Base-by-base conservation (phyloP, 2,797 vertebrate species). In the Melanotaenia trifasciata region DNA sequence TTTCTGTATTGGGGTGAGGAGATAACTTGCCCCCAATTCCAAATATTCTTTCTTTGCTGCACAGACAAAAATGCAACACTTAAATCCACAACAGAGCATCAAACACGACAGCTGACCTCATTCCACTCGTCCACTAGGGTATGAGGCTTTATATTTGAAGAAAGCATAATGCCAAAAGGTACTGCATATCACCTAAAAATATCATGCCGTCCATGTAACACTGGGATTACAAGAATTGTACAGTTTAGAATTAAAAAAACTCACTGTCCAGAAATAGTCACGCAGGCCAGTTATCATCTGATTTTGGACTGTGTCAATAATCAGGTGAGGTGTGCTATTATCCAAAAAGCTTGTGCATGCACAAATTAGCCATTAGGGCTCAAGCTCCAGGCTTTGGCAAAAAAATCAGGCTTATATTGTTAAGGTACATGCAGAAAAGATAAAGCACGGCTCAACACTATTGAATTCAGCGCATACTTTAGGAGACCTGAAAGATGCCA, bases 191-290 rank as follows among this genome's bases (percentile, higher is more conserved):
- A 84, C 83, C 87, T 83, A 86, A 84, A 77, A 86, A 79, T 84
- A 92, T 87, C 93, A 94, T 94, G 94, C 93, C 87, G 33, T 87
- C 89, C 84, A 89, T 78, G 51, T 67, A 89, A 90, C 88, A 92
- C 87, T 82, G 80, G 86, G 80, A 86, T 91, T 90, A 90, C 85
- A 90, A 47, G 20, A 62, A 78, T 87, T 87, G 64, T 92, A 92
- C 89, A 91, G 68, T 72, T 84, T 80, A 76, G 81, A 70, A 56
- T 86, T 87, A 79, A 86, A 76, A 68, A 84, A 84, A 89, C 63
- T 84, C 78, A 74, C 74, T 80, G 80, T 90, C 65, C 66, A 76
- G 79, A 83, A 79, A 73, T 58, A 79, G 70, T 77, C 77, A 77
- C n/a, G 38, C 80, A 86, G 82, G 78, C 72, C 80, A 62, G 69